phyloP scores from a whole-genome alignment of 2,797 vertebrate species.

The Esox lucius region DNA sequence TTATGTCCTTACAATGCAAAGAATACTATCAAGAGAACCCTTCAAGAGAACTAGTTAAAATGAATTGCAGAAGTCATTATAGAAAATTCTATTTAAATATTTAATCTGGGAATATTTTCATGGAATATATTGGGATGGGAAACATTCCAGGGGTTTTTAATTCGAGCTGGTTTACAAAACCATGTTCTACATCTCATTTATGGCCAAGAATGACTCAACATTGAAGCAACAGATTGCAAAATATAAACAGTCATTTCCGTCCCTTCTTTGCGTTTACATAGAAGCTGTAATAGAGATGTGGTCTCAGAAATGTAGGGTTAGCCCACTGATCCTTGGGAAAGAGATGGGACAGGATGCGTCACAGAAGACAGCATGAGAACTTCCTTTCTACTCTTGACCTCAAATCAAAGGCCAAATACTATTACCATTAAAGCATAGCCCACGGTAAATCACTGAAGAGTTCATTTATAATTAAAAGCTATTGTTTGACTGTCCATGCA shows the following conservation, averaged over 20 bases:
- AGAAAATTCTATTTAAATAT: neutral
- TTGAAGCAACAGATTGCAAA: neutral
- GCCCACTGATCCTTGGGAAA: slow-evolving; percentile 38
- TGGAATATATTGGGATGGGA: neutral
- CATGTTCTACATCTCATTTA: neutral
- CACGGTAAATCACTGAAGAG: neutral
- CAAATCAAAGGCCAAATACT: neutral
- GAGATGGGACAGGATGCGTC: slow-evolving; percentile 5
- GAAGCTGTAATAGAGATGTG: neutral
- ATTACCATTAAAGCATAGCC: neutral
- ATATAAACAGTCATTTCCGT: slow-evolving; percentile 42
- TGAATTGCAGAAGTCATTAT: neutral
- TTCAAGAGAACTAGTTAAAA: neutral
- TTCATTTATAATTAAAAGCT: neutral
- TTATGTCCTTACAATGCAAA: neutral
- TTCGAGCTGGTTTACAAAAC: neutral
- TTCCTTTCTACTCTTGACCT: slow-evolving; percentile 1
- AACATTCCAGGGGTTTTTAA: neutral
- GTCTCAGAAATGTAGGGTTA: slow-evolving; percentile 27
- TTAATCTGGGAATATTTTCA: neutral
- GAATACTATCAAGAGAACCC: neutral
- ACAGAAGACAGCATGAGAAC: slow-evolving; percentile 24
- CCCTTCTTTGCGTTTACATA: neutral
- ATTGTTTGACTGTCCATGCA: neutral
- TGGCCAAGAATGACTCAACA: neutral